Percentiles rank a stretch among this genome's conserved stretches.
Conservation (phyloP, 1,140 invertebrate species). For the Microplitis mediator region DNA sequence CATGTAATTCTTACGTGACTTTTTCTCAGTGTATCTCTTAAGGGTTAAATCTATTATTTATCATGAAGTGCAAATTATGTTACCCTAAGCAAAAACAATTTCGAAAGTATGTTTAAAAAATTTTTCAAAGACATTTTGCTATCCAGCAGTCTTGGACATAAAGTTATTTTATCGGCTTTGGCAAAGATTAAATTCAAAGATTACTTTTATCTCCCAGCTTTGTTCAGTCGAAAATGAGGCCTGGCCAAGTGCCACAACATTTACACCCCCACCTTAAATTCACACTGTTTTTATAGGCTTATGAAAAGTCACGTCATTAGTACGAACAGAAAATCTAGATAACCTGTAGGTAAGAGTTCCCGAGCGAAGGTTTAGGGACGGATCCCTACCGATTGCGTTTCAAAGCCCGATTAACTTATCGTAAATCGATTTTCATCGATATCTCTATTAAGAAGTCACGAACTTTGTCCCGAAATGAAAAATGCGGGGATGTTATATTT, state of each 20-base stretch:
- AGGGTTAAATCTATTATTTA: too few relatives aligned
- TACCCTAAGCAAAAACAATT: too few relatives aligned
- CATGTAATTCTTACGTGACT: too few relatives aligned
- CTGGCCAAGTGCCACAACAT: constrained; percentile 45
- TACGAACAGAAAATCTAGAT: not conserved
- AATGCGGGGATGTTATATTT: too few relatives aligned
- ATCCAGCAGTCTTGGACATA: not conserved
- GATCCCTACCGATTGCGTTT: not conserved
- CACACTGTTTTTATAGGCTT: constrained; percentile 41
- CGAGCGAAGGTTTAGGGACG: not conserved
- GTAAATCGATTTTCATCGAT: constrained; percentile 7
- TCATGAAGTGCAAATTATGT: too few relatives aligned
- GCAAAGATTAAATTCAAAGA: not conserved
- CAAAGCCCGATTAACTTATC: not conserved
- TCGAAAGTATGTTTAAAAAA: too few relatives aligned
- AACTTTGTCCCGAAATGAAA: too few relatives aligned
- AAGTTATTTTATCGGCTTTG: not conserved
- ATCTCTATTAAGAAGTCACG: too few relatives aligned
- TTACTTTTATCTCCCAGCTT: constrained; percentile 1
- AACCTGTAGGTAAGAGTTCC: too few relatives aligned
- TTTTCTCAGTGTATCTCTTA: too few relatives aligned
- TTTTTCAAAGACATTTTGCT: not conserved
- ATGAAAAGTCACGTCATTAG: not conserved
- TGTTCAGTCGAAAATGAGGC: constrained; percentile 13
- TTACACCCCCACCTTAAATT: constrained; percentile 42